Evolutionary conservation across 2,113 vertebrate genomes (phyloP).

Genomic region (Machaerirhynchus nigripectus): DNA sequence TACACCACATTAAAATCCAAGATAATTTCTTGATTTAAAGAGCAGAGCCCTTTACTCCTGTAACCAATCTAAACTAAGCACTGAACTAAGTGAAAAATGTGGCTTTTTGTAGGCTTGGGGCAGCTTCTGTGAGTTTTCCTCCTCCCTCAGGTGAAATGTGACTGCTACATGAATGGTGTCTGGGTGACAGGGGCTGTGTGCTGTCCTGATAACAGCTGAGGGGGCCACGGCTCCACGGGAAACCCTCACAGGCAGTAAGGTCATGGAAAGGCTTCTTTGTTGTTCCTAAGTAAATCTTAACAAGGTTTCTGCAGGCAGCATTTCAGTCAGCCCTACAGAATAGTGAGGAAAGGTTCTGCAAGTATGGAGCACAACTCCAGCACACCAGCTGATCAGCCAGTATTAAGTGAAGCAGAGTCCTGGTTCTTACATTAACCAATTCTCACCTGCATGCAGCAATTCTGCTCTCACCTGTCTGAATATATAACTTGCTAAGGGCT

Average conservation of each 20-base stretch:
- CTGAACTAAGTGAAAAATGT: background rate
- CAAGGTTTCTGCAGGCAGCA: background rate
- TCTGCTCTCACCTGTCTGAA: constrained; percentile 86
- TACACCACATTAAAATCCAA: background rate
- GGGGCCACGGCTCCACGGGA: background rate
- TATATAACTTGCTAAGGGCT: constrained; percentile 89
- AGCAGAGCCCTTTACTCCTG: background rate
- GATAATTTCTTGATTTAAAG: background rate
- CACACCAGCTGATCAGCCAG: background rate
- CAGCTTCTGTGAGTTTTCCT: background rate
- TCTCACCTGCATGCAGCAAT: background rate
- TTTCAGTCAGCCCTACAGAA: background rate
- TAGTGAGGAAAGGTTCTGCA: background rate
- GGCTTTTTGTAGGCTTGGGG: background rate
- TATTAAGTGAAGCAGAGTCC: background rate
- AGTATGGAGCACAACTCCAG: background rate
- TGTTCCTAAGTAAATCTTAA: background rate
- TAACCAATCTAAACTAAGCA: background rate
- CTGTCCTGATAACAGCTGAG: background rate
- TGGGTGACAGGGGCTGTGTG: too few species aligned
- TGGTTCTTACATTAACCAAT: background rate
- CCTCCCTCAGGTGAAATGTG: background rate
- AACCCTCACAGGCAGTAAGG: background rate
- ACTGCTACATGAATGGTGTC: background rate
- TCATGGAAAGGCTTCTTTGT: background rate